These are phyloP conservation scores for Coracias cyanogaster DNA, from an alignment of 2,797 vertebrate species.

Conservation along the genomic window DNA sequence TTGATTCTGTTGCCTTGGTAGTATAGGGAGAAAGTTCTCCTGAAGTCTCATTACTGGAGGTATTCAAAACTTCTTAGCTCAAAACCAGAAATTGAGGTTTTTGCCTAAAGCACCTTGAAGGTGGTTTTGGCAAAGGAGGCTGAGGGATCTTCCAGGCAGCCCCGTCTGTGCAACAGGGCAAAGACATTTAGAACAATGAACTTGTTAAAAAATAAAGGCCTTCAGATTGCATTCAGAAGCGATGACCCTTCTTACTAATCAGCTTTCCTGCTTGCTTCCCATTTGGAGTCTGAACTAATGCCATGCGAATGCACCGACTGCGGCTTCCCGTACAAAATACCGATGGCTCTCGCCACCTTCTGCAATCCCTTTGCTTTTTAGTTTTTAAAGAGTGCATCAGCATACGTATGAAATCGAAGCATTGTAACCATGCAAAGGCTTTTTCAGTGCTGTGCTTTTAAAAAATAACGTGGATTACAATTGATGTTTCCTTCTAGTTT, in stretches of 20 bases:
- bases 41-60: background rate
- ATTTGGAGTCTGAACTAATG: constrained; percentile 25
- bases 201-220: background rate
- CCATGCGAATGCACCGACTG: background rate
- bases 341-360: background rate
- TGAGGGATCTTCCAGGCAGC: background rate
- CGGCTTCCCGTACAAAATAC: background rate
- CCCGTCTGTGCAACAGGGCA: background rate
- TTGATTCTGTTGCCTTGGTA: background rate
- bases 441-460: background rate
- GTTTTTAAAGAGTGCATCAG: constrained; percentile 21
- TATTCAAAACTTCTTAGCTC: background rate
- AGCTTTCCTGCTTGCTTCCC: constrained; percentile 2
- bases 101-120: background rate
- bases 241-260: background rate
- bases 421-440: background rate
- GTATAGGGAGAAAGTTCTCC: background rate
- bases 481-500: background rate
- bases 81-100: background rate
- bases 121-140: background rate
- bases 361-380: background rate
- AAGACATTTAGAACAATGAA: background rate
- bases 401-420: background rate
- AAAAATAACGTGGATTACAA: background rate
- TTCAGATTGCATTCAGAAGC: constrained; percentile 25